These are phyloP conservation scores for Bombus terrestris DNA, from an alignment of 1,140 invertebrate genomes.

Conservation along the genomic window DNA sequence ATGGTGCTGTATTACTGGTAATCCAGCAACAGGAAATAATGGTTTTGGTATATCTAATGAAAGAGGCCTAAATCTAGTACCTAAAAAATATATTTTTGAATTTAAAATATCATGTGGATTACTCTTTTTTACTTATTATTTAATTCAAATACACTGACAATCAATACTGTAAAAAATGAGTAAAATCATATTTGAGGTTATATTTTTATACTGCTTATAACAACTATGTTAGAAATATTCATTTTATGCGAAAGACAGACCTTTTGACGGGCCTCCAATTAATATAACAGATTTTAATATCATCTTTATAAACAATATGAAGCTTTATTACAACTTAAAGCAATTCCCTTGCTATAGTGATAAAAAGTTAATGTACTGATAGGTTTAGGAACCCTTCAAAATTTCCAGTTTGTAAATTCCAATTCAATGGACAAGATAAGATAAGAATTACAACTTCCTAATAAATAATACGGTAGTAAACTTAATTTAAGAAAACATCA, in stretches of 20 bases:
- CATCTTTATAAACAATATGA: conserved; percentile 14
- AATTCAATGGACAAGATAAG: conserved; percentile 16
- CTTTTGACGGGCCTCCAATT: conserved; percentile 65
- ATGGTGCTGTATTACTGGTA: conserved; percentile 97
- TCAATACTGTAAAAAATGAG: not conserved
- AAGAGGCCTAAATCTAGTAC: conserved; percentile 97
- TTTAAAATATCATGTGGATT: conserved; percentile 13
- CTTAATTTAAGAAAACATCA: not conserved
- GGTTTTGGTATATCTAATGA: conserved; percentile 98
- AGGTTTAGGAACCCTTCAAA: conserved; percentile 29
- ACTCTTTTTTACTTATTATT: not conserved
- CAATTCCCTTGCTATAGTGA: not conserved
- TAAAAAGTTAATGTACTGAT: not conserved
- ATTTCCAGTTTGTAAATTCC: conserved; percentile 20
- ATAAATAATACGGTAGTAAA: not conserved
- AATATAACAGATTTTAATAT: conserved; percentile 64
- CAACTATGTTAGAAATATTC: not conserved
- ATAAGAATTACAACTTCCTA: conserved; percentile 13
- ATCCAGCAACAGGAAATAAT: conserved; percentile 97
- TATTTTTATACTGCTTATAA: not conserved
- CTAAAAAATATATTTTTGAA: conserved; percentile 82
- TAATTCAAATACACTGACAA: not conserved
- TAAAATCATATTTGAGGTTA: conserved; percentile 1
- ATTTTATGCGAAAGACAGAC: conserved; percentile 29
- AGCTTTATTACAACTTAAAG: not conserved